Evolutionary conservation across 2,888 invertebrate genomes (phyloP).

Genomic region (Nomada flava): DNA sequence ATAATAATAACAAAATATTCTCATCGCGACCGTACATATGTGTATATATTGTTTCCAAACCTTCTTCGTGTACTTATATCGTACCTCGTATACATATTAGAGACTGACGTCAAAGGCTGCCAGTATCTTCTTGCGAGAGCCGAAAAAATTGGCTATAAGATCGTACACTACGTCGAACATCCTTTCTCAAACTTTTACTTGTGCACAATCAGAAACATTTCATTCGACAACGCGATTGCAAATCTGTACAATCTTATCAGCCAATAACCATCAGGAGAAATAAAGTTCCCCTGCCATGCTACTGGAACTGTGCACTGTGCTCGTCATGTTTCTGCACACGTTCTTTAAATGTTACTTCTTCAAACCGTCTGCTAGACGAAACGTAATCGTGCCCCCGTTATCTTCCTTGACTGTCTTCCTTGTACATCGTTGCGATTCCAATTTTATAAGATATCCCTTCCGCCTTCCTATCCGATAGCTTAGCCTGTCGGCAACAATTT

Average conservation of each 20-base stretch:
- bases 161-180: slow-evolving; percentile 21
- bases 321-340: slow-evolving; percentile 48
- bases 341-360: slow-evolving; percentile 43
- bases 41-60: background rate
- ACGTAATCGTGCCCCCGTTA: background rate
- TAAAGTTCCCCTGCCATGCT: slow-evolving; percentile 33
- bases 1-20: too few species aligned
- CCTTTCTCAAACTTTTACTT: slow-evolving; percentile 49
- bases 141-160: slow-evolving; percentile 19
- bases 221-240: background rate
- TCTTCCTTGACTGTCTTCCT: background rate
- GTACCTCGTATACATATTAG: background rate
- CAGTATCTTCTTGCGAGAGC: slow-evolving; percentile 29
- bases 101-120: background rate
- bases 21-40: background rate
- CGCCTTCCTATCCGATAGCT: background rate
- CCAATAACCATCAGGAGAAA: slow-evolving; percentile 16
- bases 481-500: background rate
- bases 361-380: slow-evolving; percentile 19
- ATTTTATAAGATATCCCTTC: background rate
- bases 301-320: slow-evolving; percentile 50
- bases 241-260: slow-evolving; percentile 41
- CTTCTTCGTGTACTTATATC: too few species aligned
- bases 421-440: background rate
- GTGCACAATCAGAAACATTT: background rate